Evolutionary conservation across 2,797 vertebrate genomes (phyloP).

Genomic region (Lemur catta): DNA sequence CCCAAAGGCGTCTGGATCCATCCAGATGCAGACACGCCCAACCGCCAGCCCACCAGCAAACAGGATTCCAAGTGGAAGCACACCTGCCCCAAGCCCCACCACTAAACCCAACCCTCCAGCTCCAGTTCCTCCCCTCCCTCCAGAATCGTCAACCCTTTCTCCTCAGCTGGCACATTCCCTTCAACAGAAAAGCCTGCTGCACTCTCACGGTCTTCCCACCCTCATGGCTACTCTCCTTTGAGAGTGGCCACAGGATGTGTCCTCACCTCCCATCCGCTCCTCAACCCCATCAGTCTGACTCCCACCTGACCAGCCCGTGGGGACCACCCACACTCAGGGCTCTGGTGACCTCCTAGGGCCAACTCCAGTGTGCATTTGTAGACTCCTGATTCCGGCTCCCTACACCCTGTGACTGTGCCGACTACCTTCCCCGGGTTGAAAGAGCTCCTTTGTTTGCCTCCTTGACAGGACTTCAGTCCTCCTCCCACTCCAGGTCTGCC

Average conservation of each 20-base stretch:
- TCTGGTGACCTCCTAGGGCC: neutral
- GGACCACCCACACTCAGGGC: neutral
- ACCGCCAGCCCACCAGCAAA: neutral
- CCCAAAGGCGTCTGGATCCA: neutral
- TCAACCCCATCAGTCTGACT: neutral
- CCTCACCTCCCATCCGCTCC: neutral
- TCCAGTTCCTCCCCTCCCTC: neutral
- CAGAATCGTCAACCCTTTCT: neutral
- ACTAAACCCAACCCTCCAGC: neutral
- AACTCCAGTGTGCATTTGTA: neutral
- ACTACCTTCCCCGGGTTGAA: neutral
- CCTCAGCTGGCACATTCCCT: neutral
- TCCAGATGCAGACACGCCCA: neutral
- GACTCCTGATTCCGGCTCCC: neutral
- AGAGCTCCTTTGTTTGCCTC: neutral
- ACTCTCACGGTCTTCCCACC: neutral
- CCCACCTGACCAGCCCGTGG: neutral
- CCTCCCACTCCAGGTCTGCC: neutral
- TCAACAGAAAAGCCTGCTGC: neutral
- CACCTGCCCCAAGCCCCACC: neutral
- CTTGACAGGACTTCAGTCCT: neutral
- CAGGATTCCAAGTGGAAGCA: neutral
- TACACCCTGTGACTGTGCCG: neutral
- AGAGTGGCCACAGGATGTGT: neutral
- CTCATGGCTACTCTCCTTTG: neutral